These are phyloP conservation scores for Colletes collaris DNA, from an alignment of 2,888 invertebrate species.

Conservation along the genomic window DNA sequence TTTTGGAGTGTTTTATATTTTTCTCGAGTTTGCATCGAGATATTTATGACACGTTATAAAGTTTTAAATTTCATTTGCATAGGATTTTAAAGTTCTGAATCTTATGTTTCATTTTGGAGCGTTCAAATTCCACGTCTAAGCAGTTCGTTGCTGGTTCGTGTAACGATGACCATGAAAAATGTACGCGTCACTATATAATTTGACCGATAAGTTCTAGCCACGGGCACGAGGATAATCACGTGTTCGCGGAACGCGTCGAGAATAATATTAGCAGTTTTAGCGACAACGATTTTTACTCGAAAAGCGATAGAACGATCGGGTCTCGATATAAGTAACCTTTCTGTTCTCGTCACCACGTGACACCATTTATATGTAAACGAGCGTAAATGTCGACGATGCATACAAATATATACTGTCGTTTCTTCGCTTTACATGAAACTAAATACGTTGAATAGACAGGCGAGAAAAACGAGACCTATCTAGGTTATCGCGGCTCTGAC, in stretches of 20 bases:
- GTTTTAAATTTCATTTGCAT: no score
- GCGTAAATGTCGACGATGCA: constrained; percentile 9
- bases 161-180: constrained; percentile 10
- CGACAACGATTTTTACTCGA: neutral
- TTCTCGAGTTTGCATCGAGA: no score
- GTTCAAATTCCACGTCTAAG: no score
- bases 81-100: no score
- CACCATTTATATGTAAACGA: constrained; percentile 19
- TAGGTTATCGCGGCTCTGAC: no score
- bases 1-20: no score
- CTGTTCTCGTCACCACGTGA: constrained; percentile 14
- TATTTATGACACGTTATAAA: no score
- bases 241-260: neutral
- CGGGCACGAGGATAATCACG: constrained; percentile 20
- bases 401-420: no score
- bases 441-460: no score
- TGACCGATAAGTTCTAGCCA: constrained; percentile 22
- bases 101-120: no score
- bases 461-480: no score
- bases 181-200: constrained; percentile 5
- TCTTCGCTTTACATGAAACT: no score
- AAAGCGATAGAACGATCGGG: neutral
- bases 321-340: constrained; percentile 19
- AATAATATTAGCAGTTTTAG: constrained; percentile 24
- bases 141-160: neutral